These are phyloP conservation scores for Leucoma salicis DNA, from an alignment of 2,888 invertebrate genomes.

Conservation along the genomic window DNA sequence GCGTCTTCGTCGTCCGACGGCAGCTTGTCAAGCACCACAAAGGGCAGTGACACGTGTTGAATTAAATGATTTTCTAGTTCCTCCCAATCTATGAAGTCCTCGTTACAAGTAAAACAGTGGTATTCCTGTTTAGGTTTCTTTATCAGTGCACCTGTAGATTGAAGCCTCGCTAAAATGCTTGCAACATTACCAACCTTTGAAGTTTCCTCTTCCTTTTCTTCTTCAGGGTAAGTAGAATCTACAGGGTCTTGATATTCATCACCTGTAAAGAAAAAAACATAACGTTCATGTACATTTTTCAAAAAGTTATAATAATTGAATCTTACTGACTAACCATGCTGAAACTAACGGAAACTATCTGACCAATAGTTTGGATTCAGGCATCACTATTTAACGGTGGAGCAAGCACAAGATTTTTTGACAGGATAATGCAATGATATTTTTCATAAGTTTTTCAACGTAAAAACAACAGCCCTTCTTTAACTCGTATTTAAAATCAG, in stretches of 20 bases:
- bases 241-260: slow-evolving; percentile 49
- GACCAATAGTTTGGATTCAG: too few relatives aligned
- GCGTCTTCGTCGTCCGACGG: slow-evolving; percentile 79
- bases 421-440: too few relatives aligned
- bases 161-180: slow-evolving; percentile 58
- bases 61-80: slow-evolving; percentile 78
- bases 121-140: slow-evolving; percentile 66
- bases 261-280: slow-evolving; percentile 33
- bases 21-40: slow-evolving; percentile 71
- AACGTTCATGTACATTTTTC: not conserved
- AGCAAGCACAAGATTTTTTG: too few relatives aligned
- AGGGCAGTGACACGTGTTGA: slow-evolving; percentile 81
- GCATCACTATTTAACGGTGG: too few relatives aligned
- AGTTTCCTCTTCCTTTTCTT: slow-evolving; percentile 33
- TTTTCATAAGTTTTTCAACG: too few relatives aligned
- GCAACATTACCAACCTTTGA: slow-evolving; percentile 57
- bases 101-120: slow-evolving; percentile 77
- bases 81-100: slow-evolving; percentile 69
- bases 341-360: too few relatives aligned
- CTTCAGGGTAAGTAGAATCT: slow-evolving; percentile 38
- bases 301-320: not conserved
- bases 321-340: too few relatives aligned
- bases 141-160: slow-evolving; percentile 43
- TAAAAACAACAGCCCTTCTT: too few relatives aligned
- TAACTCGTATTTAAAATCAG: too few relatives aligned